A percentile compares a stretch with the other conserved stretches of the same genome.
Conservation (phyloP, 1,140 invertebrate species). For the Eriosoma lanigerum region DNA sequence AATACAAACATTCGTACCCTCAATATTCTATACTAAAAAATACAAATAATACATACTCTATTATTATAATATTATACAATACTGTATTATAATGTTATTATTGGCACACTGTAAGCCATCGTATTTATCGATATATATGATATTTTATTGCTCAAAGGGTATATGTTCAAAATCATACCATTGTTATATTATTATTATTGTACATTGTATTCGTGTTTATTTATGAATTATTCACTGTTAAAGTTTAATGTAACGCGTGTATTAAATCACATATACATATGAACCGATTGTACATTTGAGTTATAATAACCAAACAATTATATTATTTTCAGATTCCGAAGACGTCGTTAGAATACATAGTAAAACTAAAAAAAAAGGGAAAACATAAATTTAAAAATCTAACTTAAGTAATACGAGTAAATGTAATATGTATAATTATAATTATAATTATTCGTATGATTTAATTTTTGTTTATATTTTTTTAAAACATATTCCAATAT, state of each 20-base stretch:
- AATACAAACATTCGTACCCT: not conserved
- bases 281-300: not conserved
- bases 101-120: not conserved
- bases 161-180: slow-evolving; percentile 17
- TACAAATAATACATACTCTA: slow-evolving; percentile 11
- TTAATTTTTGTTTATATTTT: too few relatives aligned
- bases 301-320: not conserved
- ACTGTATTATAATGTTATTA: slow-evolving; percentile 8
- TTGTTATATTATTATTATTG: slow-evolving; percentile 38
- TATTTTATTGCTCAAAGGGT: slow-evolving; percentile 35
- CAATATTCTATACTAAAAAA: slow-evolving; percentile 5
- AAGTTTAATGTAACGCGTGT: slow-evolving; percentile 10
- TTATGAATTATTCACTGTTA: slow-evolving; percentile 25
- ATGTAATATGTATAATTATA: too few relatives aligned
- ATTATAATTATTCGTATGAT: too few relatives aligned
- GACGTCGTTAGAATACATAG: too few relatives aligned
- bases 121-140: slow-evolving; percentile 33
- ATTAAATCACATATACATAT: not conserved
- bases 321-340: not conserved
- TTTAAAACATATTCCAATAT: too few relatives aligned
- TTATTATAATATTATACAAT: slow-evolving; percentile 28
- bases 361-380: too few relatives aligned
- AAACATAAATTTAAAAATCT: too few relatives aligned
- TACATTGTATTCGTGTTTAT: slow-evolving; percentile 30
- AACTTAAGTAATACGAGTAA: too few relatives aligned